Evolutionary conservation across 1,140 invertebrate genomes (phyloP), one percentile per base, ranked within the genome.

Genomic region (Drosophila asahinai): DNA sequence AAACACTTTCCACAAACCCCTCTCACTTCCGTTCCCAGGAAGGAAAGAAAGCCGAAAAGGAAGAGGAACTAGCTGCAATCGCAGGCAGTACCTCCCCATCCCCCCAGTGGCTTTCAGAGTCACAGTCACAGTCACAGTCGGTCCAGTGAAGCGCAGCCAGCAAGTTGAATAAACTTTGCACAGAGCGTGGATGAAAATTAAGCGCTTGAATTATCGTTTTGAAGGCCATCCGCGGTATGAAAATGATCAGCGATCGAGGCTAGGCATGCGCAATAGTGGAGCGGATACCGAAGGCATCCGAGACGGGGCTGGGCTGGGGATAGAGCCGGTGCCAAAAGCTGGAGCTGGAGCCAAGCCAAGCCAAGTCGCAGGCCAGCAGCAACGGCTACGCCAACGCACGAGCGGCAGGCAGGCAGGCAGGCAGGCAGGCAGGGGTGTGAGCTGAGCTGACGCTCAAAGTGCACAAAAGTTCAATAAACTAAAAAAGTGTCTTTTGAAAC

Each of bases 151-250:
- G 58, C 38, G 59, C 72, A 81, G 54, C 58, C 58, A 67, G 54
- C 58, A 67, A 80, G 89, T 91, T 91, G 89, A 91, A 91, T 84
- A 91, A 91, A 91, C 89, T 86, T 86, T 84, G 87, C 73, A 91
- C 77, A 79, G 77, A 81, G 87, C 82, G 80, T 87, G 81, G 72
- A 89, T 89, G 75, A 76, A 87, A 91, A 82, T 83, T 77, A 91
- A 91, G 81, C 81, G 76, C 84, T 84, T 91, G 89, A 91, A 89
- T 91, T 89, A 87, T 83, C 83, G 68, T 86, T 91, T 91, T 91
- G 89, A 91, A 91, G 89, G 89, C 89, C 89, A 91, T 91, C 83
- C 83, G 81, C 79, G 55, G 55, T 78, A 77, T 77, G 64, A 78
- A 86, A 86, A 86, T 86, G 83, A 86, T 77, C 83, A 58, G 61